phyloP scores from a whole-genome alignment of 2,888 invertebrate species.

The Lepidocyrtinus sp. region DNA sequence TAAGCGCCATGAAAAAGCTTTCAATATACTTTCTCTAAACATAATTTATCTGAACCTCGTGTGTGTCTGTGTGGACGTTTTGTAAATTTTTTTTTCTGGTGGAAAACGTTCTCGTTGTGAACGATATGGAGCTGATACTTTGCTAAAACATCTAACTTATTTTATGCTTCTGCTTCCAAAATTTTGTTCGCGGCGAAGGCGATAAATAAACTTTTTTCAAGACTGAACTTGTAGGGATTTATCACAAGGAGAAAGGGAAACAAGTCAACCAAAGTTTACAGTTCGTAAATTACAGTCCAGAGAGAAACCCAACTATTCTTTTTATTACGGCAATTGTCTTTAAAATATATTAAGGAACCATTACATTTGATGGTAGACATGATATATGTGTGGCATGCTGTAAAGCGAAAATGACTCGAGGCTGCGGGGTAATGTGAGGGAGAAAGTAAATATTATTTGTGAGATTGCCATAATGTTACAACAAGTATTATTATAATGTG shows the following conservation, averaged over 20 bases:
- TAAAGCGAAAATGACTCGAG: conserved; percentile 6
- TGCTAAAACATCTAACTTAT: background rate
- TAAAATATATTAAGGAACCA: background rate
- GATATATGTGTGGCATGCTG: background rate
- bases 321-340: background rate
- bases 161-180: background rate
- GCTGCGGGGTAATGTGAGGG: background rate
- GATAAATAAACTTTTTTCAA: background rate
- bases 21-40: background rate
- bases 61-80: background rate
- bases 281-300: conserved; percentile 1
- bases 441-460: background rate
- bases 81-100: background rate
- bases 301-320: background rate
- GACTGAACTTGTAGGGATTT: background rate
- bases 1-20: background rate
- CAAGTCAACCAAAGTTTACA: background rate
- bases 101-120: background rate
- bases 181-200: background rate
- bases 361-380: background rate
- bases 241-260: background rate
- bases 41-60: background rate
- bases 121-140: background rate
- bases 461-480: no score
- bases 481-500: no score